Percentiles rank a stretch among this genome's conserved stretches.
Conservation (phyloP, 2,888 invertebrate species). For the Meiosimyza decipiens region DNA sequence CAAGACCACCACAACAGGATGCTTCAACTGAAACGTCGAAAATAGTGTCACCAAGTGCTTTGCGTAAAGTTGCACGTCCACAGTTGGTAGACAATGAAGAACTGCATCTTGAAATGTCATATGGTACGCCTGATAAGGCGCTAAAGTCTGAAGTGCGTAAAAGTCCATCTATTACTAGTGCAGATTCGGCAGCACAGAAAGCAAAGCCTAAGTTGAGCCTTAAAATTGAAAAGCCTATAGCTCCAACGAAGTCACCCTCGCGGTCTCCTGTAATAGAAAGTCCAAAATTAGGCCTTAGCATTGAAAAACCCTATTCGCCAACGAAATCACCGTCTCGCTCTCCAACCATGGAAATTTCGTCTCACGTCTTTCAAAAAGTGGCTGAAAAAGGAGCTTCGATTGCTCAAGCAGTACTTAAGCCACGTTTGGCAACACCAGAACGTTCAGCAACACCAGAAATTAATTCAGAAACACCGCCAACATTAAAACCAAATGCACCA, state of each 20-base stretch:
- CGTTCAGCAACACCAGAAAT: conserved; percentile 43
- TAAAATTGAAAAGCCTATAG: conserved; percentile 47
- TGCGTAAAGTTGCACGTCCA: conserved; percentile 57
- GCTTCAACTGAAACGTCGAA: conserved; percentile 58
- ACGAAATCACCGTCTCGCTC: conserved; percentile 38
- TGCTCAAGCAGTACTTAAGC: conserved; percentile 45
- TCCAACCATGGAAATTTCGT: conserved; percentile 41
- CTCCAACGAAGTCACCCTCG: conserved; percentile 41
- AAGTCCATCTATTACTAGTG: conserved; percentile 57
- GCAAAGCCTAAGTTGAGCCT: conserved; percentile 48
- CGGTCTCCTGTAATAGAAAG: conserved; percentile 43
- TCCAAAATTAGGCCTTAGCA: background rate
- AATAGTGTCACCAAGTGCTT: conserved; percentile 55
- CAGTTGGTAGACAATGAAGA: conserved; percentile 68
- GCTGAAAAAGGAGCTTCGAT: conserved; percentile 42
- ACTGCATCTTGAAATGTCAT: conserved; percentile 69
- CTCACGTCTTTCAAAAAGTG: conserved; percentile 36
- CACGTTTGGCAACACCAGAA: conserved; percentile 44
- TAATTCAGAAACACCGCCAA: conserved; percentile 8
- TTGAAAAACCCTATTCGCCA: conserved; percentile 47
- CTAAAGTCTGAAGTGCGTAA: conserved; percentile 55
- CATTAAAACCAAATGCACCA: background rate
- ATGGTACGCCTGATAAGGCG: conserved; percentile 68
- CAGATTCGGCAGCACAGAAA: conserved; percentile 46
- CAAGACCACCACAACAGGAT: conserved; percentile 56